These are phyloP conservation scores for Pandion haliaetus DNA, from an alignment of 2,113 vertebrate species.

Conservation along the genomic window DNA sequence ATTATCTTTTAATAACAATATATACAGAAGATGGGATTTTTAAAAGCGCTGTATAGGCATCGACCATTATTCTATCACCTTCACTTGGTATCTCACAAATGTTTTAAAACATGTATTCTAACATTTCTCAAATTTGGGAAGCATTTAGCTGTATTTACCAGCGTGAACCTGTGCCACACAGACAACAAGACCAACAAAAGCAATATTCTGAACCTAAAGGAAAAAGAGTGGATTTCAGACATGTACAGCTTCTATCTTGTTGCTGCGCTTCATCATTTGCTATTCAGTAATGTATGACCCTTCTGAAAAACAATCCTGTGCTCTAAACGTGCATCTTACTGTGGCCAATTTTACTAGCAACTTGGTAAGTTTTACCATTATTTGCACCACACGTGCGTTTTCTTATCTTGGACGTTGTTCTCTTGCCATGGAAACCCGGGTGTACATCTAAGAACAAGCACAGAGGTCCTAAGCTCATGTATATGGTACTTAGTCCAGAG, in stretches of 20 bases:
- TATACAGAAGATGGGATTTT: background rate
- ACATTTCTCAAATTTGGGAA: background rate
- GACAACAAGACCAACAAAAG: background rate
- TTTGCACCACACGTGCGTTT: background rate
- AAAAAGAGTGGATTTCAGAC: background rate
- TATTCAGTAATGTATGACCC: background rate
- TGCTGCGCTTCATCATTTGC: background rate
- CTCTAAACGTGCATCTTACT: background rate
- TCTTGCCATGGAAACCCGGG: background rate
- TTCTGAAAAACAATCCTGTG: background rate
- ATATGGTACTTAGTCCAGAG: background rate
- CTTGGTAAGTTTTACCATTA: background rate
- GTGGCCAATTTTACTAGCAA: background rate
- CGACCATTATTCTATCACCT: background rate
- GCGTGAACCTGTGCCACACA: background rate
- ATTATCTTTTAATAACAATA: background rate
- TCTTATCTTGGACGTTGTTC: background rate
- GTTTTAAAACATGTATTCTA: background rate
- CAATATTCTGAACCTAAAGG: background rate
- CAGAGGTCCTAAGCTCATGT: background rate
- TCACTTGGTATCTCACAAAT: background rate
- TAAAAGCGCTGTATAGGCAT: background rate
- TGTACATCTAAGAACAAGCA: background rate
- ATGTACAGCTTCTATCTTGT: background rate
- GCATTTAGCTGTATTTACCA: background rate